phyloP scores from a whole-genome alignment of 2,888 invertebrate species.

The Drosophila testacea region DNA sequence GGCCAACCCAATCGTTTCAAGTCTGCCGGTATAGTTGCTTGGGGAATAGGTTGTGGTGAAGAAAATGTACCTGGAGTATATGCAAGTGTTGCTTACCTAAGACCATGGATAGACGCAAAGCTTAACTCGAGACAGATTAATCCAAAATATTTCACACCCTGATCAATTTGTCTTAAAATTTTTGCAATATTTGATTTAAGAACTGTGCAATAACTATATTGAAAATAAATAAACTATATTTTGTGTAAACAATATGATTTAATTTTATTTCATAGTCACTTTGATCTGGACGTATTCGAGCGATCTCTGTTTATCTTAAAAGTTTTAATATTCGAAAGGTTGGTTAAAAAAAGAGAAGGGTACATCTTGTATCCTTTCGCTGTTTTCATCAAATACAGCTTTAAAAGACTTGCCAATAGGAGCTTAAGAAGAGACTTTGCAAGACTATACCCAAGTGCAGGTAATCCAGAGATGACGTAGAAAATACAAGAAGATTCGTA shows the following conservation, averaged over 20 bases:
- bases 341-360: too few species aligned
- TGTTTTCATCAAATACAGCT: too few species aligned
- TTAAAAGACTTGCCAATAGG: too few species aligned
- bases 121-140: constrained; percentile 60
- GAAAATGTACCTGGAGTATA: constrained; percentile 90
- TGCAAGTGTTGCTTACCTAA: constrained; percentile 88
- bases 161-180: not conserved
- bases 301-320: too few species aligned
- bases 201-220: not conserved
- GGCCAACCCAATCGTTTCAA: constrained; percentile 69
- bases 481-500: too few species aligned
- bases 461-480: too few species aligned
- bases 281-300: too few species aligned
- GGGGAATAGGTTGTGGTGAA: constrained; percentile 92
- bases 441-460: too few species aligned
- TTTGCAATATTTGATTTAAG: not conserved
- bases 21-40: constrained; percentile 90
- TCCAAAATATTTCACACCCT: constrained; percentile 62
- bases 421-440: too few species aligned
- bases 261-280: too few species aligned
- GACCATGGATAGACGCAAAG: constrained; percentile 90
- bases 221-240: constrained; percentile 2
- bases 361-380: too few species aligned
- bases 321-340: too few species aligned
- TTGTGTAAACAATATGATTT: not conserved